Conservation (phyloP, 2,888 invertebrate genomes). For the Chymomyza amoena region DNA sequence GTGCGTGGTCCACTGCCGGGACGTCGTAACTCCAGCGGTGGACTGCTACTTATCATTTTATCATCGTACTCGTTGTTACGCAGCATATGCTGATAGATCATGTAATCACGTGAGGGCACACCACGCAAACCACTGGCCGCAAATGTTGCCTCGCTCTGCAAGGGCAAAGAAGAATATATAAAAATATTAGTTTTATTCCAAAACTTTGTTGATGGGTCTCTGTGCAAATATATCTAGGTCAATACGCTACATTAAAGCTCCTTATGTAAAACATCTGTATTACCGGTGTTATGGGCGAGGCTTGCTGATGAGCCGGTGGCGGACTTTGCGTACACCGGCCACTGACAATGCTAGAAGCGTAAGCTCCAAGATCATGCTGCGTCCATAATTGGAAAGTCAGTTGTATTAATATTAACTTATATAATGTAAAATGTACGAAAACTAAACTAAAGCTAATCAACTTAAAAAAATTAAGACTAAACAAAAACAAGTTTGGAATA, state of each 20-base stretch:
- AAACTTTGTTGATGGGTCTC: background rate
- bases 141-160: constrained; percentile 80
- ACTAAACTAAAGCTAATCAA: background rate
- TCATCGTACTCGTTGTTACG: constrained; percentile 76
- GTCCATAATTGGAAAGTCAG: constrained; percentile 59
- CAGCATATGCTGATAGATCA: constrained; percentile 79
- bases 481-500: background rate
- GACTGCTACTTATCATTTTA: constrained; percentile 83
- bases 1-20: constrained; percentile 81
- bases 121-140: constrained; percentile 77
- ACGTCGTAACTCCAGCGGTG: constrained; percentile 86
- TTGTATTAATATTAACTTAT: constrained; percentile 3
- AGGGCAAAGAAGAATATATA: constrained; percentile 12
- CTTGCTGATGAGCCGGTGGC: constrained; percentile 91
- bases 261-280: constrained; percentile 69
- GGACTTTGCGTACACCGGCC: constrained; percentile 83
- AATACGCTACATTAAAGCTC: constrained; percentile 67
- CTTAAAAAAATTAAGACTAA: background rate
- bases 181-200: background rate
- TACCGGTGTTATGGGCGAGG: constrained; percentile 86
- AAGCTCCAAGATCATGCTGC: constrained; percentile 82
- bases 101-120: constrained; percentile 66
- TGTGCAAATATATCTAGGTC: background rate
- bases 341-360: constrained; percentile 77
- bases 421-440: background rate